A percentile compares a stretch with the other conserved stretches of the same genome.
These are phyloP conservation scores for Nyctibius grandis DNA, from an alignment of 2,797 vertebrate genomes.

Conservation along the genomic window DNA sequence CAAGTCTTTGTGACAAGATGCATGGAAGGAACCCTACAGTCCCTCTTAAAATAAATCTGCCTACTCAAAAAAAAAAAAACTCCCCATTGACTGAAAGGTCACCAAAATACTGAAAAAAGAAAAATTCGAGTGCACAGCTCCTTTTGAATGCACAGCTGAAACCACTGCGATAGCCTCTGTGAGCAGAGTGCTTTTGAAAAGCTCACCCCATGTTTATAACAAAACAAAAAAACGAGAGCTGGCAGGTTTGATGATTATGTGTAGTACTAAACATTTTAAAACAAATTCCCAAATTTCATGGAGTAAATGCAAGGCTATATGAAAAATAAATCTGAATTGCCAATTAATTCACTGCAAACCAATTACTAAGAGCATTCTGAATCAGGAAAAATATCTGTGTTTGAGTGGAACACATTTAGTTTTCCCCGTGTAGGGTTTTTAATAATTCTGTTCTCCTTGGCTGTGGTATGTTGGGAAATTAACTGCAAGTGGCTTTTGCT, in stretches of 20 bases:
- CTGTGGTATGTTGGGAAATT: not conserved
- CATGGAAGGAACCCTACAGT: not conserved
- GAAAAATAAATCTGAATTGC: slow-evolving; percentile 12
- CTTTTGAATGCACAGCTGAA: slow-evolving; percentile 59
- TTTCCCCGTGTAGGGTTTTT: not conserved
- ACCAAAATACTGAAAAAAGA: not conserved
- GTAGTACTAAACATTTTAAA: not conserved
- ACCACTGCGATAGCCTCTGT: slow-evolving; percentile 29
- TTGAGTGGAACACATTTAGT: not conserved
- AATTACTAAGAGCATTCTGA: not conserved
- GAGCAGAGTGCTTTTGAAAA: slow-evolving; percentile 44
- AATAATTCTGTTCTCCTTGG: not conserved
- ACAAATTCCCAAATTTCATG: not conserved
- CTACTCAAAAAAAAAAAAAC: not conserved
- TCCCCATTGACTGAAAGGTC: not conserved
- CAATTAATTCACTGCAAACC: slow-evolving; percentile 6
- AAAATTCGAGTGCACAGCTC: not conserved
- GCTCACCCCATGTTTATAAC: slow-evolving; percentile 24
- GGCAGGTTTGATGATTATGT: slow-evolving; percentile 31
- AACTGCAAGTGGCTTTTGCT: slow-evolving; percentile 8
- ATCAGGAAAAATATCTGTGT: not conserved
- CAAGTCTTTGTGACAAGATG: not conserved
- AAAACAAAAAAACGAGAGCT: not conserved
- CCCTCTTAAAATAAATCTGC: not conserved
- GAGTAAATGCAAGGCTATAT: not conserved